Percentiles rank a stretch among this genome's conserved stretches.
Evolutionary conservation across 1,140 invertebrate genomes (phyloP).

Genomic region (Drosophila arizonae): DNA sequence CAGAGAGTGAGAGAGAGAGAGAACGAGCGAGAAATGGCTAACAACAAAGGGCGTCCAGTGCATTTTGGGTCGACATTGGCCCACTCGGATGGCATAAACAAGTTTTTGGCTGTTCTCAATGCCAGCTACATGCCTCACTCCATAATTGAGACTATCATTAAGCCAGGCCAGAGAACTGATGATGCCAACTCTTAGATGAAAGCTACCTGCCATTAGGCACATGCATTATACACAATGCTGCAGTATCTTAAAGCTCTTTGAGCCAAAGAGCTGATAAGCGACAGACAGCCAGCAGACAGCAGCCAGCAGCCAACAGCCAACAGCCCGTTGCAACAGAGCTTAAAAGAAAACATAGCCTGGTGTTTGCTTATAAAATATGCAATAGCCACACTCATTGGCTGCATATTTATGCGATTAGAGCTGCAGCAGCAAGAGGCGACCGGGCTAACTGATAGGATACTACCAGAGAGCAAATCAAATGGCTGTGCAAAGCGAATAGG

Average conservation of each 20-base stretch:
- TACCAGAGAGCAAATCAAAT: constrained; percentile 40
- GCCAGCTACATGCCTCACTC: constrained; percentile 46
- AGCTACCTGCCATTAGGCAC: constrained; percentile 2
- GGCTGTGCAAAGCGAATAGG: constrained; percentile 18
- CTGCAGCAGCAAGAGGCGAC: constrained; percentile 70
- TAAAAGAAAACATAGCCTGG: constrained; percentile 36
- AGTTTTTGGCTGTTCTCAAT: constrained; percentile 42
- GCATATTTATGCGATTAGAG: constrained; percentile 80
- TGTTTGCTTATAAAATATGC: constrained; percentile 76
- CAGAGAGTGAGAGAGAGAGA: constrained; percentile 1
- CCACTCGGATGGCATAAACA: constrained; percentile 4
- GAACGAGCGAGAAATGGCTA: neutral
- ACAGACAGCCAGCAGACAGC: neutral
- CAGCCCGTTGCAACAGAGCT: neutral
- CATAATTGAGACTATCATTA: constrained; percentile 80
- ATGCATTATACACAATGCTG: constrained; percentile 9
- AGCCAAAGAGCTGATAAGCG: no score
- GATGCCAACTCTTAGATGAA: constrained; percentile 9
- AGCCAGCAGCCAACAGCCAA: no score
- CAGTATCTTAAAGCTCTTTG: neutral
- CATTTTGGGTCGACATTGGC: neutral
- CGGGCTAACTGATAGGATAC: constrained; percentile 56
- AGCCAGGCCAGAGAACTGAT: constrained; percentile 62
- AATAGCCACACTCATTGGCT: constrained; percentile 71
- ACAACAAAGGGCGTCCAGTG: neutral